Base-by-base conservation (phyloP, 1,140 invertebrate genomes). In the Listronotus oregonensis region DNA sequence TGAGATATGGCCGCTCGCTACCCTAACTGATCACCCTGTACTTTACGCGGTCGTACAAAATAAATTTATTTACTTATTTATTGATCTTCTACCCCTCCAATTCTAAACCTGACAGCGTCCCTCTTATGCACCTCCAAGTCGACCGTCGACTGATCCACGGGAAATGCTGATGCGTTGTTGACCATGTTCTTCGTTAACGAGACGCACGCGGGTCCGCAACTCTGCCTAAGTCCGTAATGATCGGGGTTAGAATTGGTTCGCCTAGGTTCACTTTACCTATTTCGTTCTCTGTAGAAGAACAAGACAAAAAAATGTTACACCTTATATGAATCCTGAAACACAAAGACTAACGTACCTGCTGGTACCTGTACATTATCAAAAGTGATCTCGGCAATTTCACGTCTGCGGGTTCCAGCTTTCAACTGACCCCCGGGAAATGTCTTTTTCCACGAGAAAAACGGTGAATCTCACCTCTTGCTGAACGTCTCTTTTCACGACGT, bases 391-490 rank as follows among this genome's bases (percentile, higher is more conserved):
- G 64, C 10, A 4, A 69, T 27, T 52, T 71, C 32, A 66, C 42
- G 10, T 51, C 46, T 10, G 32, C 49, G 7, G 43, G 10, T 14
- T 71, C 52, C 8, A 61, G 31, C 55, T 71, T 67, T 10, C 84
- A 83, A 0, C 82, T 85, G 0, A 96, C 84, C 18, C 92, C 91
- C n/a, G n/a, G 9, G 85, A 84, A 71, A 84, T 87, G 18, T 79
- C 76, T 60, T 86, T 80, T 64, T 95, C 92, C 1, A 96, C 88
- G 56, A 95, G 81, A 71, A 96, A 93, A 4, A 89, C 85, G 0
- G 63, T 69, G 14, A 75, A 54, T 54, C 52, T 61, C 21, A 34
- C 31, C 52, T 67, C 67, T 39, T 87, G 86, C 0, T 91, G 76
- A 68, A 80, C 65, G 0, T 80, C 72, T 12, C 68, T 62, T 59